A percentile compares a stretch with the other conserved stretches of the same genome.
phyloP scores from a whole-genome alignment of 2,888 invertebrate genomes.

The Heliconius erato region DNA sequence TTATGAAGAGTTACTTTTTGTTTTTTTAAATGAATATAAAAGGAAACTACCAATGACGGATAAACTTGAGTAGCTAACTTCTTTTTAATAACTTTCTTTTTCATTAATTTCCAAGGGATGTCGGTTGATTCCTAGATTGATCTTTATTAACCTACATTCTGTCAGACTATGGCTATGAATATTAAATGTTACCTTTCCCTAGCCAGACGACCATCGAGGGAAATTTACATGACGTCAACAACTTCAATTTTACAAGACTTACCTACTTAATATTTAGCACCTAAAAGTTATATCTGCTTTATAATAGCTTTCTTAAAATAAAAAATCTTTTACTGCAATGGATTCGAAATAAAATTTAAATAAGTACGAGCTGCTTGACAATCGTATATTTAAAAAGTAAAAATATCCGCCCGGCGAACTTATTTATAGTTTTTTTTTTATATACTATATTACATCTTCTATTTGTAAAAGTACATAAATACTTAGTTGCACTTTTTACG shows the following conservation, averaged over 20 bases:
- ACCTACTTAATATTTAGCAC: constrained; percentile 3
- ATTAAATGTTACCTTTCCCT: constrained; percentile 40
- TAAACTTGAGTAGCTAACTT: background rate
- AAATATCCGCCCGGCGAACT: background rate
- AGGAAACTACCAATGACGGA: no score
- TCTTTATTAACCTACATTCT: background rate
- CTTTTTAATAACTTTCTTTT: background rate
- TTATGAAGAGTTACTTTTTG: background rate
- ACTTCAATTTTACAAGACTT: constrained; percentile 35
- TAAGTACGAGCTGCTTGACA: no score
- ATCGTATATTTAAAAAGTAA: background rate
- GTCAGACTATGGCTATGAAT: constrained; percentile 44
- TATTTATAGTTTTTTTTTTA: background rate
- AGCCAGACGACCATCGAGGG: constrained; percentile 48
- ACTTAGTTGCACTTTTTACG: background rate
- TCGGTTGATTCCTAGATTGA: background rate
- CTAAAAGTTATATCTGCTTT: background rate
- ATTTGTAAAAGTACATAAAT: background rate
- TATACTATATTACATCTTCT: background rate
- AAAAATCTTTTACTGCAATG: background rate
- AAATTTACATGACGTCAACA: constrained; percentile 48
- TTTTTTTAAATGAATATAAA: background rate
- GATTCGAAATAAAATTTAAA: no score
- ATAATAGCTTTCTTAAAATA: background rate
- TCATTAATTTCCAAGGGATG: background rate